Conservation (phyloP, 2,888 invertebrate species). For the Nycteola revayana region DNA sequence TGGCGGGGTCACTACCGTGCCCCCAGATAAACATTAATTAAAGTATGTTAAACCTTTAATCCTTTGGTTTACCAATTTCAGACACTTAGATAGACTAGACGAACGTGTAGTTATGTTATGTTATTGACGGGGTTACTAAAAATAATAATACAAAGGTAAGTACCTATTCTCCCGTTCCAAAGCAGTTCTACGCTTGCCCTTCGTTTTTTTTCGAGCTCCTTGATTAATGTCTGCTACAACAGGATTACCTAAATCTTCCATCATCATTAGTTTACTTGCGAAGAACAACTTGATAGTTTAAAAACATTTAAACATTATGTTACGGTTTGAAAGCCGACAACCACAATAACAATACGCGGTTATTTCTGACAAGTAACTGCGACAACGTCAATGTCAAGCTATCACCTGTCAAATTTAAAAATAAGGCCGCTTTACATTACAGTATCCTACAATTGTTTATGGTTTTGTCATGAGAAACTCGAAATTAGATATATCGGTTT, state of each 20-base stretch:
- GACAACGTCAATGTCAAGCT: constrained; percentile 4
- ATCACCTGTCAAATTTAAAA: constrained; percentile 5
- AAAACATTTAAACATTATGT: constrained; percentile 4
- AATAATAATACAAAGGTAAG: constrained; percentile 3
- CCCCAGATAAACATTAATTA: constrained; percentile 2
- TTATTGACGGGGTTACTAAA: constrained; percentile 1
- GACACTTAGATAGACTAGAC: constrained; percentile 1
- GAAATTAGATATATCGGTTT: constrained; percentile 7
- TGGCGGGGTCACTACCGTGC: constrained; percentile 1
- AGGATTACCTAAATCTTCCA: constrained; percentile 2
- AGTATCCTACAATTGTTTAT: constrained; percentile 3
- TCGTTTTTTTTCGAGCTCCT: constrained; percentile 2
- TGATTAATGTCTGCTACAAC: constrained; percentile 1
- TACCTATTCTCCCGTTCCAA: constrained; percentile 4
- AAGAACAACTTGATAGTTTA: constrained; percentile 2
- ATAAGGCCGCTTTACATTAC: constrained; percentile 2
- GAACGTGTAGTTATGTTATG: constrained; percentile 1
- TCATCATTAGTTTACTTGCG: constrained; percentile 2
- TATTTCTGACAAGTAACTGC: constrained; percentile 4
- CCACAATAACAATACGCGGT: constrained; percentile 3
- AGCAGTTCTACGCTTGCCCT: constrained; percentile 1
- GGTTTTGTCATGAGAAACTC: constrained; percentile 3
- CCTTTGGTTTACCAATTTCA: constrained; percentile 4
- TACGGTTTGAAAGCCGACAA: constrained; percentile 3
- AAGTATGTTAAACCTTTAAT: constrained; percentile 3